These are phyloP conservation scores for Diglossa brunneiventris DNA, from an alignment of 2,113 vertebrate genomes.

Conservation along the genomic window DNA sequence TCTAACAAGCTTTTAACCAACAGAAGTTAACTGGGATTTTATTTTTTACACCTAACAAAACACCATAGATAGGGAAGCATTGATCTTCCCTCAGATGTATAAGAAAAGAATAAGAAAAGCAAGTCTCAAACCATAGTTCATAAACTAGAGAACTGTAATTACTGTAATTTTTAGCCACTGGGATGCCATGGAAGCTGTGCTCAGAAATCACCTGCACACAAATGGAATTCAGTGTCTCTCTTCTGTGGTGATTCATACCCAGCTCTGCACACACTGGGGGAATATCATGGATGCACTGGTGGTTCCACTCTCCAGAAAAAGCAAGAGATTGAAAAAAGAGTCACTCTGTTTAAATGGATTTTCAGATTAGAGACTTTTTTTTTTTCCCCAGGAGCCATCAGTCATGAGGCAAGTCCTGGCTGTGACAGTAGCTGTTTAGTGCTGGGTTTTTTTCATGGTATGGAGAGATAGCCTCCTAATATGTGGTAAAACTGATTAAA, in stretches of 20 bases:
- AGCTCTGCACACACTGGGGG: neutral
- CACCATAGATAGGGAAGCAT: neutral
- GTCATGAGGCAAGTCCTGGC: neutral
- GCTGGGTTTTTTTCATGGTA: neutral
- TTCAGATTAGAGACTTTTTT: neutral
- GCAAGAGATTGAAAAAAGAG: neutral
- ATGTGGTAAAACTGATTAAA: neutral
- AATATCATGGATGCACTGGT: neutral
- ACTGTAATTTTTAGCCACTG: neutral
- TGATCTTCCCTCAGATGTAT: neutral
- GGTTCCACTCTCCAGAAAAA: neutral
- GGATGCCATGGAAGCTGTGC: neutral
- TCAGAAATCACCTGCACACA: neutral
- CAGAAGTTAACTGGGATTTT: neutral
- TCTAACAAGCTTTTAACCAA: neutral
- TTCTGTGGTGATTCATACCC: neutral
- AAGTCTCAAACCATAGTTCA: neutral
- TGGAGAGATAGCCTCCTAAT: neutral
- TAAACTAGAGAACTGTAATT: neutral
- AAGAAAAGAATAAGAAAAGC: neutral
- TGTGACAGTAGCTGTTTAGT: neutral
- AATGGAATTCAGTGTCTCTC: rapidly evolving
- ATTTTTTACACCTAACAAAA: neutral
- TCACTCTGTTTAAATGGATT: neutral
- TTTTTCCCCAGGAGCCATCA: neutral